phyloP scores from a whole-genome alignment of 2,113 vertebrate genomes.

The Limanda limanda region DNA sequence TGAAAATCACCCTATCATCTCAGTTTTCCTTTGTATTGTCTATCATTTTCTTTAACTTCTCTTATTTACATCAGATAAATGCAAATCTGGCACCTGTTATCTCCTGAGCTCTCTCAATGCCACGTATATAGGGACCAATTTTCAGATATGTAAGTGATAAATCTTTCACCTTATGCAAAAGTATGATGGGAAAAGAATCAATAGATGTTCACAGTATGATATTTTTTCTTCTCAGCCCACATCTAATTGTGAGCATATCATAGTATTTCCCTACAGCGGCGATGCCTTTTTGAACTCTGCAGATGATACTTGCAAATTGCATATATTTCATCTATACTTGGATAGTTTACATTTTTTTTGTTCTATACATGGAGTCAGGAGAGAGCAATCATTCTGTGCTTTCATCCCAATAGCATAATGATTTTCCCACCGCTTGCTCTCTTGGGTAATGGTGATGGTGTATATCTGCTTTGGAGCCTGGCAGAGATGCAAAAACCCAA shows the following conservation, averaged over 20 bases:
- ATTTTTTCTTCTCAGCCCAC: constrained; percentile 4
- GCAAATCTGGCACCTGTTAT: constrained; percentile 56
- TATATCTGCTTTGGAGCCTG: constrained; percentile 56
- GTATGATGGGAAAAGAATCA: constrained; percentile 16
- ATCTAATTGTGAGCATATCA: constrained; percentile 16
- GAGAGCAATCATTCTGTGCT: constrained; percentile 44
- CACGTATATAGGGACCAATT: constrained; percentile 33
- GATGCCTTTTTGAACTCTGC: constrained; percentile 44
- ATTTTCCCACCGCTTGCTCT: constrained; percentile 38
- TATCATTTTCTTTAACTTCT: constrained; percentile 37
- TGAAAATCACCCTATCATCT: constrained; percentile 47
- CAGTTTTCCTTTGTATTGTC: no score
- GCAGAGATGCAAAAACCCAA: constrained; percentile 40
- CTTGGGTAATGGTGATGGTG: constrained; percentile 50
- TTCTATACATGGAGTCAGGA: constrained; percentile 27
- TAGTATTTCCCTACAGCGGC: constrained; percentile 8
- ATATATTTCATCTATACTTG: constrained; percentile 33
- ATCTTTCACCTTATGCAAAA: constrained; percentile 20
- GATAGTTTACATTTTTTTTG: constrained; percentile 24
- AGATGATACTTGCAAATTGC: constrained; percentile 59
- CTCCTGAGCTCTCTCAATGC: constrained; percentile 33
- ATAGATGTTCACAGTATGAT: constrained; percentile 25
- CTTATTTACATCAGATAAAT: constrained; percentile 46
- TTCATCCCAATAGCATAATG: constrained; percentile 63
- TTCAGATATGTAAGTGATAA: constrained; percentile 29